Percentiles rank a stretch among this genome's conserved stretches.
These are phyloP conservation scores for Leuctra nigra DNA, from an alignment of 2,888 invertebrate genomes.

Conservation along the genomic window DNA sequence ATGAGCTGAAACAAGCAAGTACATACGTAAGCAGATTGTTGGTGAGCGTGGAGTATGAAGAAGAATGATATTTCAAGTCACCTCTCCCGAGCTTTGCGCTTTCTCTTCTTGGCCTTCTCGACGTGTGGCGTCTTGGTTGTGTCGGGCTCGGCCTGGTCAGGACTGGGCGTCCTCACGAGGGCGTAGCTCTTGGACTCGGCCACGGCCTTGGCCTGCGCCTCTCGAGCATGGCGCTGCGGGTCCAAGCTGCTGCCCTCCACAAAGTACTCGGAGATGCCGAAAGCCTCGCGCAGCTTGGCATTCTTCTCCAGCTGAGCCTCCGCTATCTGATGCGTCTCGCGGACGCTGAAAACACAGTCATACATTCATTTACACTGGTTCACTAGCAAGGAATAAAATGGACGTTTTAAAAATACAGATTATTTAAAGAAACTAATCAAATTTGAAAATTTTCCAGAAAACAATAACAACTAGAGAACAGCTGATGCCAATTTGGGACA, in stretches of 20 bases:
- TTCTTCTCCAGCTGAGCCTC: conserved; percentile 96
- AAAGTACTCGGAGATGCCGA: conserved; percentile 89
- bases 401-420: too few species aligned
- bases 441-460: too few species aligned
- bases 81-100: conserved; percentile 34
- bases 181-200: conserved; percentile 55
- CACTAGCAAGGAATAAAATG: too few species aligned
- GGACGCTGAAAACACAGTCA: conserved; percentile 56
- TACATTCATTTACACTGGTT: background rate
- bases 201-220: conserved; percentile 45
- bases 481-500: too few species aligned
- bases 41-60: too few species aligned
- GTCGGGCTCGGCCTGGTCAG: conserved; percentile 38
- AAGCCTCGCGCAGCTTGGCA: conserved; percentile 85
- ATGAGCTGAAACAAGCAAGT: conserved; percentile 29
- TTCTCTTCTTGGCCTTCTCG: conserved; percentile 40
- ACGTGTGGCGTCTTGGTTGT: conserved; percentile 27
- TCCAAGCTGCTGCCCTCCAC: conserved; percentile 91
- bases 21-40: too few species aligned
- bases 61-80: too few species aligned
- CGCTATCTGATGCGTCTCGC: conserved; percentile 93
- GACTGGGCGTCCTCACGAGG: conserved; percentile 68
- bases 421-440: too few species aligned
- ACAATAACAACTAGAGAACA: too few species aligned
- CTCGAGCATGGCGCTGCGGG: conserved; percentile 62